Percentiles rank a stretch among this genome's conserved stretches.
These are phyloP conservation scores for Macropodus opercularis DNA, from an alignment of 2,797 vertebrate species.

Conservation along the genomic window DNA sequence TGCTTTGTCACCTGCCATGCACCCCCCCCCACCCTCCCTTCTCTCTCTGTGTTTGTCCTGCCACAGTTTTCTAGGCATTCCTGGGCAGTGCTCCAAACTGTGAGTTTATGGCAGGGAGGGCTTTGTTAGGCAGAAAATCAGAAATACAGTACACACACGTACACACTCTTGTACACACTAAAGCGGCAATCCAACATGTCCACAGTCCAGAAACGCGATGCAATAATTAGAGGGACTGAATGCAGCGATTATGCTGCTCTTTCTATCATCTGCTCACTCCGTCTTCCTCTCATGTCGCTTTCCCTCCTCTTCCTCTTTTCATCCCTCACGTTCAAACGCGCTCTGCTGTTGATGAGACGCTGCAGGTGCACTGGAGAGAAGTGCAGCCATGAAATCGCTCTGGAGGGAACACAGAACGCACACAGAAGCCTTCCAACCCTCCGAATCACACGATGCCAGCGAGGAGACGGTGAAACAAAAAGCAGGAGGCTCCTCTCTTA, in stretches of 20 bases:
- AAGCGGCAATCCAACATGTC: slow-evolving; percentile 65
- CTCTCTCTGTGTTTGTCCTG: slow-evolving; percentile 48
- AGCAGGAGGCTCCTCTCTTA: slow-evolving; percentile 63
- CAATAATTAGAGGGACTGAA: slow-evolving; percentile 75
- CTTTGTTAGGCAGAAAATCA: slow-evolving; percentile 67
- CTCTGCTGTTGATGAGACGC: slow-evolving; percentile 64
- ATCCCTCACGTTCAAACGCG: slow-evolving; percentile 51
- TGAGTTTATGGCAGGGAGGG: slow-evolving; percentile 60
- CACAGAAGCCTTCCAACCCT: slow-evolving; percentile 62
- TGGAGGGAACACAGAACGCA: slow-evolving; percentile 36
- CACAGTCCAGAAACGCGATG: slow-evolving; percentile 66
- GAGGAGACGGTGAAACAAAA: slow-evolving; percentile 58
- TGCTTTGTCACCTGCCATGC: slow-evolving; percentile 58
- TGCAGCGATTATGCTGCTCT: slow-evolving; percentile 68
- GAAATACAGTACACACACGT: slow-evolving; percentile 56
- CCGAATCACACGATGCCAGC: slow-evolving; percentile 48
- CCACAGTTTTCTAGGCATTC: slow-evolving; percentile 63
- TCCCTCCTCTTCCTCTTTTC: slow-evolving; percentile 46
- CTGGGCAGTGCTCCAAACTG: slow-evolving; percentile 71
- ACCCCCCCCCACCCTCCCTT: neutral
- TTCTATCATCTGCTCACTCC: slow-evolving; percentile 62
- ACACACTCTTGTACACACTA: slow-evolving; percentile 26
- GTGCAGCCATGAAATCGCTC: slow-evolving; percentile 72
- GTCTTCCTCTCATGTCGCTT: slow-evolving; percentile 59
- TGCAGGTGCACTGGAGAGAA: slow-evolving; percentile 76